These are phyloP conservation scores for Operophtera brumata DNA, from an alignment of 2,888 invertebrate species.

Conservation along the genomic window DNA sequence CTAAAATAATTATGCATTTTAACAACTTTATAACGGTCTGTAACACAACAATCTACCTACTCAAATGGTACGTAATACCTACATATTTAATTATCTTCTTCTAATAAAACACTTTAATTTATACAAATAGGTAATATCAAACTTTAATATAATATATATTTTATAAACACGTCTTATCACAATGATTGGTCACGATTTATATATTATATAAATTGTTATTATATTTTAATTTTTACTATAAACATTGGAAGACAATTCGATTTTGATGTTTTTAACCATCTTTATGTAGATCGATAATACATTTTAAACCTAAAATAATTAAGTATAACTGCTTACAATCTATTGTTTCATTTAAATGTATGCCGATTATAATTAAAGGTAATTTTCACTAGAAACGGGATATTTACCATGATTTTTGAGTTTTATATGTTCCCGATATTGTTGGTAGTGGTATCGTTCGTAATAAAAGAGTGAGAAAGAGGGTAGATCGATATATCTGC, in stretches of 20 bases:
- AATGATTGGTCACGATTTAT: constrained; percentile 10
- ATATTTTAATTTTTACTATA: background rate
- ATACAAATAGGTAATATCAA: background rate
- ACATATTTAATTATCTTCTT: background rate
- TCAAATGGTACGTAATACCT: constrained; percentile 11
- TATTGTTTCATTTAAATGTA: too few species aligned
- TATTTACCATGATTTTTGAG: too few species aligned
- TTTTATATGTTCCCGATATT: too few species aligned
- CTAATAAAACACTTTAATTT: background rate
- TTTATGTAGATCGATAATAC: background rate
- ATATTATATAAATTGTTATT: background rate
- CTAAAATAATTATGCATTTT: constrained; percentile 15
- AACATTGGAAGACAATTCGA: constrained; percentile 64
- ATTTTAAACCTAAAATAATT: constrained; percentile 1
- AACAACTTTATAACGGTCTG: constrained; percentile 27
- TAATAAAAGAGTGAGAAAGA: too few species aligned
- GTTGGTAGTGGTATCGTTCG: too few species aligned
- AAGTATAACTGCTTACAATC: background rate
- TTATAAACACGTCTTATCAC: background rate
- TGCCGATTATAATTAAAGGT: too few species aligned
- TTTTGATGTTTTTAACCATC: constrained; percentile 53
- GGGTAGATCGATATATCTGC: too few species aligned
- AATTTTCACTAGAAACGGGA: too few species aligned
- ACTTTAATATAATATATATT: background rate
- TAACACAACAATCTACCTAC: constrained; percentile 30